Base-by-base conservation (phyloP, 2,113 vertebrate species). In the Geococcyx californianus region DNA sequence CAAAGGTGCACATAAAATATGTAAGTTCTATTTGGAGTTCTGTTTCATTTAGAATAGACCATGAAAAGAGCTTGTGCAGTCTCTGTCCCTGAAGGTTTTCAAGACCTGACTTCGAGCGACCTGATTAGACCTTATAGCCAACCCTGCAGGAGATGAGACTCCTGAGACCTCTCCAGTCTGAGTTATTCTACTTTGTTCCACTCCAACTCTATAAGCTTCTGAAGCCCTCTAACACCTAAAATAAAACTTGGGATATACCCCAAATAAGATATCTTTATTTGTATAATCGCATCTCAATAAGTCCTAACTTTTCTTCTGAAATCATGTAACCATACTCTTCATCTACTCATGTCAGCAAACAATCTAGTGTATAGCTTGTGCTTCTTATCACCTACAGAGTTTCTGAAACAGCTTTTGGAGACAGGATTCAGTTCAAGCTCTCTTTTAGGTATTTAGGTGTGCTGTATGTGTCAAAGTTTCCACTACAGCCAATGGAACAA, bases 11-110 rank as follows among this genome's bases (percentile, higher is more conserved):
- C 10, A 19, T 2, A 16, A 51, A 36, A 5, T 24, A 28, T 26
- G 14, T 2, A 20, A 73, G 16, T 42, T 87, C 44, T 73, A 2
- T 33, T 52, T 62, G 25, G 11, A 86, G 26, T 45, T 84, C 16
- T 56, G 16, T 72, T 90, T 68, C 17, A 31, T n/a, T 62, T 87
- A 59, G 51, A 83, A 77, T 5, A 80, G 38, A 26, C 36, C 62
- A 23, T 19, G 21, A 42, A n/a, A 52, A 63, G 44, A 68, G 6
- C n/a, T 26, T 0, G 0, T 60, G 8, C 8, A 55, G 11, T 26
- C 13, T 80, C 29, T 2, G 7, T n/a, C 25, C 28, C 33, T 59
- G 47, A 31, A 82, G 25, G 8, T 67, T 83, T 79, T 83, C 56
- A 59, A 79, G 54, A 83, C 34, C 49, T 64, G n/a, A 14, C 18